Evolutionary conservation across 2,113 vertebrate species (phyloP).

Genomic region (Cynoglossus semilaevis): DNA sequence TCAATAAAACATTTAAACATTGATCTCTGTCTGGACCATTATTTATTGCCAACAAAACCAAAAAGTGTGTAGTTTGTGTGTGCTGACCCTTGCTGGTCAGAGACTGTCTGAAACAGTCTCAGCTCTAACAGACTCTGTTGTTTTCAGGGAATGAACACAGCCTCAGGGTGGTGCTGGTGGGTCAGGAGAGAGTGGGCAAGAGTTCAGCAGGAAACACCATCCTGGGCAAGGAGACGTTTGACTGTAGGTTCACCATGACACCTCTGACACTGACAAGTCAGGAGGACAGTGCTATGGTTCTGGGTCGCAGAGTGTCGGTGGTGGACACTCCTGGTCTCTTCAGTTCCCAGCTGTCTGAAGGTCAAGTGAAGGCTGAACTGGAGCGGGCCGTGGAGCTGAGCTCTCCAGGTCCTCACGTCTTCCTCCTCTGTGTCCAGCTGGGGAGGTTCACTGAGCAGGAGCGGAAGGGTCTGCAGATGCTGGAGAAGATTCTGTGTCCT

Average conservation of each 20-base stretch:
- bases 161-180: conserved; percentile 23
- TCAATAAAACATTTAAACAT: too few species aligned
- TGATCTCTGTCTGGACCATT: not conserved
- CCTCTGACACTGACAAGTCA: conserved; percentile 11
- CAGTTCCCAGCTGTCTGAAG: not conserved
- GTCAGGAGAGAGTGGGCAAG: conserved; percentile 28
- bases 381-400: not conserved
- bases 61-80: not conserved
- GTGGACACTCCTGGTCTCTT: conserved; percentile 16
- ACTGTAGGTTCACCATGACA: not conserved
- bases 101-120: not conserved
- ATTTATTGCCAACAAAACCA: not conserved
- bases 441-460: conserved; percentile 21
- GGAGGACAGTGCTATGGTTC: not conserved
- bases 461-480: not conserved
- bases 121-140: conserved; percentile 11
- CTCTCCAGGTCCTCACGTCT: conserved; percentile 16
- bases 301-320: not conserved
- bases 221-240: conserved; percentile 4
- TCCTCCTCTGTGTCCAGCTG: conserved; percentile 24
- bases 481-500: not conserved
- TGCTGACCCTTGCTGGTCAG: not conserved
- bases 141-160: not conserved
- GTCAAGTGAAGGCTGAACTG: conserved; percentile 5
- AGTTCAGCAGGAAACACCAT: conserved; percentile 33